Conservation (phyloP, 2,888 invertebrate species). For the Scaptomyza caliginosa region DNA sequence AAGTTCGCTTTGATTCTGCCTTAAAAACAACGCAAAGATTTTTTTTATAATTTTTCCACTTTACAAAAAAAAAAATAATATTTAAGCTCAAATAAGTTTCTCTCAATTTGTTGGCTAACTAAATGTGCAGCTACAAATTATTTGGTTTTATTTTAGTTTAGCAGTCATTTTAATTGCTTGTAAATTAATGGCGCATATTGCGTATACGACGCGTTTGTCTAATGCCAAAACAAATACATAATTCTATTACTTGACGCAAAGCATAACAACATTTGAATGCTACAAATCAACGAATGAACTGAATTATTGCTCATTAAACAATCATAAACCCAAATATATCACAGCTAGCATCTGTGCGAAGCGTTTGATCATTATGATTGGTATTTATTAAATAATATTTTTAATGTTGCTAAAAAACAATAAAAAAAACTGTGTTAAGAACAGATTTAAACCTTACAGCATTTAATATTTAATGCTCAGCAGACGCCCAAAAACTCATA, state of each 20-base stretch:
- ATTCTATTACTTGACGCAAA: constrained; percentile 38
- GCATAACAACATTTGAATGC: neutral
- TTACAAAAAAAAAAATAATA: too few species aligned
- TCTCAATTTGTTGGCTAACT: constrained; percentile 54
- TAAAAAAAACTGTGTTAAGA: too few species aligned
- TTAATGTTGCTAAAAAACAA: too few species aligned
- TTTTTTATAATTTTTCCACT: neutral
- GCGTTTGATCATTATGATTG: neutral
- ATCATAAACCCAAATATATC: constrained; percentile 51
- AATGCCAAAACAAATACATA: constrained; percentile 2
- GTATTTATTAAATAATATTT: neutral
- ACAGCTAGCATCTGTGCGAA: constrained; percentile 16
- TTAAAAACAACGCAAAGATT: too few species aligned
- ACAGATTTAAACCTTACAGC: too few species aligned
- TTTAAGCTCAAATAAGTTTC: constrained; percentile 16
- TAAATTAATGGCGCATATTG: constrained; percentile 67
- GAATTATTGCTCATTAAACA: constrained; percentile 50
- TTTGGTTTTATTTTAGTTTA: constrained; percentile 47
- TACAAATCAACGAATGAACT: constrained; percentile 21
- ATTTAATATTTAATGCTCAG: neutral
- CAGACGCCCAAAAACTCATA: neutral
- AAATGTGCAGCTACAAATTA: constrained; percentile 54
- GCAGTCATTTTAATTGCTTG: constrained; percentile 72
- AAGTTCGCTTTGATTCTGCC: too few species aligned
- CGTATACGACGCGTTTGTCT: constrained; percentile 63